Evolutionary conservation across 2,888 invertebrate species (phyloP).

Genomic region (Andrena bicolor): DNA sequence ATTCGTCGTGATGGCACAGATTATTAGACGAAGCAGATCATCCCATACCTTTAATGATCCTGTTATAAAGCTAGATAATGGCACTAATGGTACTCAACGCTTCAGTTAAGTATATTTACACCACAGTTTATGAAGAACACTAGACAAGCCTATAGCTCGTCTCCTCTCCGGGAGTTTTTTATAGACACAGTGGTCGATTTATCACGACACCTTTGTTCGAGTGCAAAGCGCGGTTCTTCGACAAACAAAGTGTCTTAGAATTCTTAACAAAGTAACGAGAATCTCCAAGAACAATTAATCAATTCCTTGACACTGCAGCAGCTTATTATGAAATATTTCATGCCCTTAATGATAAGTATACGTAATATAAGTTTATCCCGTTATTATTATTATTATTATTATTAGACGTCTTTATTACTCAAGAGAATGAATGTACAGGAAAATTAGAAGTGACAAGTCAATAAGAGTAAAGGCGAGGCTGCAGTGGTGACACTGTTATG

Average conservation of each 20-base stretch:
- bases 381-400: no score
- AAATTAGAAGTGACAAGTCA: no score
- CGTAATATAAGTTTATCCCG: neutral
- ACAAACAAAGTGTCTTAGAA: neutral
- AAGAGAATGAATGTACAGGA: no score
- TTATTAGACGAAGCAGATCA: slow-evolving; percentile 29
- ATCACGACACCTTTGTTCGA: slow-evolving; percentile 28
- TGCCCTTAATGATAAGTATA: neutral
- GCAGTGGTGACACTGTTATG: no score
- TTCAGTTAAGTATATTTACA: slow-evolving; percentile 42
- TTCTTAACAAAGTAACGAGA: slow-evolving; percentile 3
- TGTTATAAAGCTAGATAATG: slow-evolving; percentile 41
- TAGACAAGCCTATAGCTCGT: slow-evolving; percentile 29
- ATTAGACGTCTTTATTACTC: no score
- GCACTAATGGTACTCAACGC: slow-evolving; percentile 50
- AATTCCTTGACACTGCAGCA: neutral
- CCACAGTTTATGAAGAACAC: slow-evolving; percentile 46
- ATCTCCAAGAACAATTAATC: neutral
- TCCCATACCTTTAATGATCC: slow-evolving; percentile 14
- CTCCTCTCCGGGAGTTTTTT: slow-evolving; percentile 20
- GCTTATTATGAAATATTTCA: neutral
- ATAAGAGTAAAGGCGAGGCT: no score
- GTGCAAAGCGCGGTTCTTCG: neutral
- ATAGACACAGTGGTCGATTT: slow-evolving; percentile 32
- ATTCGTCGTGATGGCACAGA: neutral